Evolutionary conservation across 2,888 invertebrate species (phyloP), one percentile per base, ranked within the genome.

Genomic region (Stenodera caucasica): DNA sequence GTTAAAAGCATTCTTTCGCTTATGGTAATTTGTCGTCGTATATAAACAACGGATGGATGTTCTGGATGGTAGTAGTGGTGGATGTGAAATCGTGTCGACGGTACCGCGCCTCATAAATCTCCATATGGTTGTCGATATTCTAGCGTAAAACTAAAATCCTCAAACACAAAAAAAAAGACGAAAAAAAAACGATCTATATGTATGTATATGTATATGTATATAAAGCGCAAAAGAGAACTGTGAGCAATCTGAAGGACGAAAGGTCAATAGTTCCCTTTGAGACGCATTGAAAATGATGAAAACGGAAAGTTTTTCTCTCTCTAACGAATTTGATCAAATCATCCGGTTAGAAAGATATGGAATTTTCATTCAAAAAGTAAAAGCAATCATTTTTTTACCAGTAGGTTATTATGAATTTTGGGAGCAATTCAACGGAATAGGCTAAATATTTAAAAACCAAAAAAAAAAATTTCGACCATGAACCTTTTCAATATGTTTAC

Each of bases 1-100:
- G 55, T 40, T 52, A 57, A 49, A 57, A 37, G 52, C 57, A 57
- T 52, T 57, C 50, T 58, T 53, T 58, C 53, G 45, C 53, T 58
- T 53, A 58, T 30, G 23, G 52, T 58, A 58, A 58, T 58, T 57
- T 49, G 52, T 32, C 40, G 33, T 53, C 35, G 14, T 57, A 49
- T 30, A 45, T 53, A 57, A 53, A 53, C 57, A 57, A 45, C 32
- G 53, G 30, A 57, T 51, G 52, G 52, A 51, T 40, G 37, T 26
- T 35, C 29, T 9, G 11, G 50, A 11, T 30, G 37, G 51, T 51
- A 30, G 50, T 57, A 0, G 15, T 37, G 15, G 35, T 37, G 37
- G n/a, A n/a, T n/a, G n/a, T n/a, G 14, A 35, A 35, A 35, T 35
- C 35, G 40, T 40, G 18, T 18, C 45, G 11, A 45, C 18, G 45